Evolutionary conservation across 1,140 invertebrate genomes (phyloP).

Genomic region (Pseudomyrmex gracilis): DNA sequence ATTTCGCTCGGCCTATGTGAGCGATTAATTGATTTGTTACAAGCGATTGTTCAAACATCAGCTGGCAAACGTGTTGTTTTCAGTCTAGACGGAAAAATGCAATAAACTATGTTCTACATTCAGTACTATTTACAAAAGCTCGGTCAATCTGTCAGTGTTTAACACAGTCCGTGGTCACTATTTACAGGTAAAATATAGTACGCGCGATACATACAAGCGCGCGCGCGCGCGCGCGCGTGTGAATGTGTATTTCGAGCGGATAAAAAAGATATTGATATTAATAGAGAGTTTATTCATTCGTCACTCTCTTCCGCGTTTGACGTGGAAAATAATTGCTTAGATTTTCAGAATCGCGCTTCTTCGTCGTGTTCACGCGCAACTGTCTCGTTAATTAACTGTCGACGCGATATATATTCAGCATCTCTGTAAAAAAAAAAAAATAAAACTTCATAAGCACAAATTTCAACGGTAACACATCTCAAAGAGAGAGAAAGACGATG

Average conservation of each 20-base stretch:
- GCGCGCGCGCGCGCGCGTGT: neutral
- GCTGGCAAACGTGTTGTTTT: neutral
- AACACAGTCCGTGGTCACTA: neutral
- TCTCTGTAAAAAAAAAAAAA: constrained; percentile 13
- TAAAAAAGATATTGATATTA: constrained; percentile 24
- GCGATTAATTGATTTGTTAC: constrained; percentile 27
- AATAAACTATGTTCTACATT: neutral
- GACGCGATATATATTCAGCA: constrained; percentile 16
- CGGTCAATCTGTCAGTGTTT: constrained; percentile 12
- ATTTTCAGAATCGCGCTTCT: neutral
- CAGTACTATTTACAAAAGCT: constrained; percentile 1
- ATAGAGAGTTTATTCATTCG: constrained; percentile 1
- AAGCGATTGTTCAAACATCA: neutral
- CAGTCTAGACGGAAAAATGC: neutral
- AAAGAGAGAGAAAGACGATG: constrained; percentile 12
- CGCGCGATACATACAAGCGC: too few relatives aligned
- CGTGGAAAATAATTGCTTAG: neutral
- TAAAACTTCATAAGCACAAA: constrained; percentile 42
- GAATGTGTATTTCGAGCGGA: too few relatives aligned
- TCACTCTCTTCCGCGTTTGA: neutral
- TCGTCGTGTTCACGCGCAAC: neutral
- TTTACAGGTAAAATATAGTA: neutral
- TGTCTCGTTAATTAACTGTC: neutral
- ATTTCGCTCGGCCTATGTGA: neutral
- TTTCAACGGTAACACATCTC: constrained; percentile 37